Conservation (phyloP, 1,140 invertebrate genomes). For the Drosophila kanapiae region DNA sequence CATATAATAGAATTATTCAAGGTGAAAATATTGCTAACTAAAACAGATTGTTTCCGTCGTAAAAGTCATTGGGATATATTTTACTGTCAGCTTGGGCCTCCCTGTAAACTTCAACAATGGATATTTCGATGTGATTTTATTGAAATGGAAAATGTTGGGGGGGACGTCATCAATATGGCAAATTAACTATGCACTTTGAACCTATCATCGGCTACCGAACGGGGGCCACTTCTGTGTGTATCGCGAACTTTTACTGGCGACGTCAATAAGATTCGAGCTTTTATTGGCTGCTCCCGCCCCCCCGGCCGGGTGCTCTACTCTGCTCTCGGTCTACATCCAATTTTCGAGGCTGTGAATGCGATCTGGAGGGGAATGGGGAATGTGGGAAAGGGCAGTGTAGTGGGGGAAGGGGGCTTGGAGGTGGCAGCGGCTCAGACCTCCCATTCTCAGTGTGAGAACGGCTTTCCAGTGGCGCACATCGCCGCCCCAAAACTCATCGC, state of each 20-base stretch:
- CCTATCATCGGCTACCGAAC: slow-evolving; percentile 21
- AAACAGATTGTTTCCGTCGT: neutral
- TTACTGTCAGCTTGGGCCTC: neutral
- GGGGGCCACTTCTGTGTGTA: neutral
- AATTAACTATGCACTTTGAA: slow-evolving; percentile 76
- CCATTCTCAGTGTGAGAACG: slow-evolving; percentile 72
- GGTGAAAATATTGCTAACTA: no score
- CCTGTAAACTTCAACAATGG: slow-evolving; percentile 7
- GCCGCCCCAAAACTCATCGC: slow-evolving; percentile 14
- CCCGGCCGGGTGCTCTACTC: slow-evolving; percentile 5
- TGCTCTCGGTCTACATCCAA: neutral
- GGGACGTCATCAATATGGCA: slow-evolving; percentile 56
- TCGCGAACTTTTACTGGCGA: slow-evolving; percentile 37
- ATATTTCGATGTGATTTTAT: slow-evolving; percentile 52
- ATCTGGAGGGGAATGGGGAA: slow-evolving; percentile 23
- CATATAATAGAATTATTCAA: no score
- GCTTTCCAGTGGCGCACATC: slow-evolving; percentile 66
- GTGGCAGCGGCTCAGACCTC: slow-evolving; percentile 47
- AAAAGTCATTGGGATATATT: neutral
- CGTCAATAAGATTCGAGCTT: slow-evolving; percentile 56
- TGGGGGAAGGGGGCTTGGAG: slow-evolving; percentile 3
- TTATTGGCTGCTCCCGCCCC: slow-evolving; percentile 42
- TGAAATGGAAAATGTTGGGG: slow-evolving; percentile 13
- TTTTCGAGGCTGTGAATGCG: slow-evolving; percentile 32
- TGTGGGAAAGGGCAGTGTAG: slow-evolving; percentile 14